Evolutionary conservation across 2,113 vertebrate species (phyloP), one percentile per base, ranked within the genome.

Genomic region (Pluvialis apricaria): DNA sequence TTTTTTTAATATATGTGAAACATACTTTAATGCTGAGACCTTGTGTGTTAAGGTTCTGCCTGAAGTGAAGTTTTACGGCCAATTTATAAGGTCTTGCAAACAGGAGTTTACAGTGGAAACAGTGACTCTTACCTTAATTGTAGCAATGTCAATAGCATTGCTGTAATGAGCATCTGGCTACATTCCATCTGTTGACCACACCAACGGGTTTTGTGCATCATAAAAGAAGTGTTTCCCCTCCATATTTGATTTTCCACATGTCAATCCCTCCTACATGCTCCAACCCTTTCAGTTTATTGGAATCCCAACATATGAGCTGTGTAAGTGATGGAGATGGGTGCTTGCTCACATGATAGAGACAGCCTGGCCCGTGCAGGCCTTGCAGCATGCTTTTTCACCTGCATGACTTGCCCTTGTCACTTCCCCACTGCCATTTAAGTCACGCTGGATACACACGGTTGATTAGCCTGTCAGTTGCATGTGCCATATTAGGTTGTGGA

Each of bases 31-130:
- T 95, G 90, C 92, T 94, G 86, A 96, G 86, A 77, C 91, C 89
- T 96, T 79, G 80, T 87, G 82, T 88, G 92, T 90, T 96, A 97
- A 79, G 91, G 73, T 89, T 97, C 87, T 94, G 96, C 93, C 95
- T 88, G 95, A 95, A 96, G 94, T 92, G 94, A 95, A 92, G 42
- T 97, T 97, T 97, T 97, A 97, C 1, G 45, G 96, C 94, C 94
- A 97, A 95, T 97, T 97, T 96, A 97, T 94, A 97, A 96, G 94
- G 82, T 91, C 87, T 95, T 94, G 88, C 93, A 97, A 96, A 97
- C 94, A 96, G 92, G 82, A 96, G 92, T 97, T 97, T 97, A 97
- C 96, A 97, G 94, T 96, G 97, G 96, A 97, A 97, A 97, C 76
- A 97, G 87, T 97, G 97, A 97, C 94, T 97, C 92, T 91, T 95